Base-by-base conservation (phyloP, 1,140 invertebrate species). In the Elymnias hypermnestra region DNA sequence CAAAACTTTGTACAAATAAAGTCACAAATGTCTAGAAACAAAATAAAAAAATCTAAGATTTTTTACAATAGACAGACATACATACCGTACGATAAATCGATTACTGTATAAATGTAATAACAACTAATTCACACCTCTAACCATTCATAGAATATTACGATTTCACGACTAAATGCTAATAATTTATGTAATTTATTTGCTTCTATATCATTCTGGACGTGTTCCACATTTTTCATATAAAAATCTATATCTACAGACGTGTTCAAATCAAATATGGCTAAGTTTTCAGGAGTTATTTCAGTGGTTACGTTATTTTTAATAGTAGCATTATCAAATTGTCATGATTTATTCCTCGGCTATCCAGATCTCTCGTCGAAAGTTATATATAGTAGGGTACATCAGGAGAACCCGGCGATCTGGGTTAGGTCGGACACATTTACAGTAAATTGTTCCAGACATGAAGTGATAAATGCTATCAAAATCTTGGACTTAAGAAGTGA, bases 371-470 rank as follows among this genome's bases (percentile, higher is more conserved):
- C 50, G 1, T 70, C 75, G 0, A 74, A 66, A 28, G 22, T 78
- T 7, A 70, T 84, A 5, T 84, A 76, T 39, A 74, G 60, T 21
- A 71, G 81, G 39, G 72, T 81, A 0, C 67, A 77, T 18, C 68
- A 81, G 61, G 67, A 75, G 12, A 72, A 82, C 47, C 77, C 81
- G 4, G 77, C 76, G 0, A 42, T 83, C n/a, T 83, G 78, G 81
- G 50, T 70, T 0, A 58, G 77, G 40, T 72, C 67, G 0, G 72
- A 81, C 1, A 63, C 53, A 0, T 61, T 84, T 3, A 79, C 67
- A 0, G 72, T 84, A 10, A 83, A 79, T 28, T 77, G 74, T 58
- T 64, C 76, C 0, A 52, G 28, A 1, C 65, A 52, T 29, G 72
- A 83, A 53, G 71, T 82, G 3, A 83, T 84, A 12, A 79, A 67